Conservation (phyloP, 2,888 invertebrate species). For the Catocala fraxini region DNA sequence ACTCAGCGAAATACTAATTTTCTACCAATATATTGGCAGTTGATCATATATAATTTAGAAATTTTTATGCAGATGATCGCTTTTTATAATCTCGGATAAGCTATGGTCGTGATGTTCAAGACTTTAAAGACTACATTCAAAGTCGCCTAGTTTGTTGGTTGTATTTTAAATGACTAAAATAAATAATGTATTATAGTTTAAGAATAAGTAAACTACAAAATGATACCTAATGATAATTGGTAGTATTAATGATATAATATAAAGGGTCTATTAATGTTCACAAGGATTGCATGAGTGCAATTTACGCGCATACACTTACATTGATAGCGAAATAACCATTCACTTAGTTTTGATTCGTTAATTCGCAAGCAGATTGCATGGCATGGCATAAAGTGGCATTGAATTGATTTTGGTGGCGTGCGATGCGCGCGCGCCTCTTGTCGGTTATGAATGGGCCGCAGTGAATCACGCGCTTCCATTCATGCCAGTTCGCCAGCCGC, state of each 20-base stretch:
- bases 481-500: constrained; percentile 64
- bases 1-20: constrained; percentile 41
- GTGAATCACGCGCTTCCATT: constrained; percentile 84
- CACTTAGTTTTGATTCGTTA: constrained; percentile 34
- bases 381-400: constrained; percentile 57
- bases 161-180: too few relatives aligned
- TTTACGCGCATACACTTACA: constrained; percentile 1
- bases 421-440: constrained; percentile 62
- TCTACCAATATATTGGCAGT: constrained; percentile 9
- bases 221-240: too few relatives aligned
- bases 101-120: too few relatives aligned
- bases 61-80: background rate
- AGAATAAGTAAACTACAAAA: too few relatives aligned
- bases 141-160: too few relatives aligned
- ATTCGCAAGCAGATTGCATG: constrained; percentile 52
- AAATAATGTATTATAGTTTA: too few relatives aligned
- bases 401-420: constrained; percentile 60
- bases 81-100: too few relatives aligned
- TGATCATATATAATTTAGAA: background rate
- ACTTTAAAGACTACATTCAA: too few relatives aligned
- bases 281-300: background rate
- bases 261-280: background rate
- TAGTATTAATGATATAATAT: too few relatives aligned
- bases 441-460: constrained; percentile 76
- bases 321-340: constrained; percentile 12